These are phyloP conservation scores for Euschistus heros DNA, from an alignment of 1,140 invertebrate species.

Conservation along the genomic window DNA sequence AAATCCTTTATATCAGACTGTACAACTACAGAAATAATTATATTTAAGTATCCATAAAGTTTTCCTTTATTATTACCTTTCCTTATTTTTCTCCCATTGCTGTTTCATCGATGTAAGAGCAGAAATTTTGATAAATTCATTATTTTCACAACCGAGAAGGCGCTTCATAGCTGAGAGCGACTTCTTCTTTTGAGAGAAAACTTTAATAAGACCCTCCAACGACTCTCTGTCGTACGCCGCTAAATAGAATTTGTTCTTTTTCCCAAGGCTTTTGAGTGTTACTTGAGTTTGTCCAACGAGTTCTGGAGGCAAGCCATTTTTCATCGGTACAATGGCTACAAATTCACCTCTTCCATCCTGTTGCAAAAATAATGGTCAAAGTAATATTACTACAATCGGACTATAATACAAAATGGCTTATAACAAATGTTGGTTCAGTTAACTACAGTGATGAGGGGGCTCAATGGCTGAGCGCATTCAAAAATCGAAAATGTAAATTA, in stretches of 20 bases:
- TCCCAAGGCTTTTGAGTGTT: background rate
- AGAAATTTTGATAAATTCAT: background rate
- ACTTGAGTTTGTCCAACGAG: background rate
- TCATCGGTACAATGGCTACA: slow-evolving; percentile 5
- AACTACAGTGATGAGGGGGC: too few species aligned
- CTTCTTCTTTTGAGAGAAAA: slow-evolving; percentile 9
- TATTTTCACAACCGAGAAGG: background rate
- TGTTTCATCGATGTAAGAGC: background rate
- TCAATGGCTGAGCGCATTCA: too few species aligned
- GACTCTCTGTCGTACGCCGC: slow-evolving; percentile 12
- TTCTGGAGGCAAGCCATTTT: background rate
- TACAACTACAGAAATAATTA: too few species aligned
- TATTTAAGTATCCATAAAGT: too few species aligned
- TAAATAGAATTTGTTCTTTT: slow-evolving; percentile 18
- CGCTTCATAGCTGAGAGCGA: background rate
- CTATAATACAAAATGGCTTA: too few species aligned
- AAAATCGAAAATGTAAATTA: too few species aligned
- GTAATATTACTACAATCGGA: too few species aligned
- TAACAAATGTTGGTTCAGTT: too few species aligned
- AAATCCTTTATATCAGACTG: too few species aligned
- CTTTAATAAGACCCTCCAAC: slow-evolving; percentile 13
- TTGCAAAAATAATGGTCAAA: background rate
- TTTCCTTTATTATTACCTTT: background rate
- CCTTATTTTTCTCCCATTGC: slow-evolving; percentile 9
- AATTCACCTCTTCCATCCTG: background rate